These are phyloP conservation scores for Piprites chloris DNA, from an alignment of 2,113 vertebrate species.

Conservation along the genomic window DNA sequence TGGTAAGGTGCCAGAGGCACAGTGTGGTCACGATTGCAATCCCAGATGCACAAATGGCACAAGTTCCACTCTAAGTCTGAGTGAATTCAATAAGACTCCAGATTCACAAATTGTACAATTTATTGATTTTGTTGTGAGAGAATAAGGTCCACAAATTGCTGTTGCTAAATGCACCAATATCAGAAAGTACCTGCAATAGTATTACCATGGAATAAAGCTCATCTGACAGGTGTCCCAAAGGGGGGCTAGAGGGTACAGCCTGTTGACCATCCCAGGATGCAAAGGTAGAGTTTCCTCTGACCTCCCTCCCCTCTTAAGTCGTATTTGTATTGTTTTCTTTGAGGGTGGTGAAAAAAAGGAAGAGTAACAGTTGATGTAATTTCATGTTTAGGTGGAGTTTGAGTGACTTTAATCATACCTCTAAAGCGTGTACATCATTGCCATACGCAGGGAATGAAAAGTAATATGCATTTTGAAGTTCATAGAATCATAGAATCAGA, in stretches of 20 bases:
- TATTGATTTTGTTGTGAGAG: background rate
- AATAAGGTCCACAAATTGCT: background rate
- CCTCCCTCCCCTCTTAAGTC: background rate
- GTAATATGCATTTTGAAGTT: background rate
- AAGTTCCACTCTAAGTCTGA: background rate
- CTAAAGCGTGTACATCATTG: background rate
- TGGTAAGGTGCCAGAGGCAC: background rate
- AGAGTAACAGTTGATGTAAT: background rate
- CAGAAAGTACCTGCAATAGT: background rate
- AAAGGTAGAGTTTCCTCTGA: background rate
- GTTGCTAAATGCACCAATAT: background rate
- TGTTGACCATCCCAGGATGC: background rate
- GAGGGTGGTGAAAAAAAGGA: background rate
- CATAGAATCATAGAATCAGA: no score
- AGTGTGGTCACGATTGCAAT: fast-evolving
- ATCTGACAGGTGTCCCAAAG: background rate
- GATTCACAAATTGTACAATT: background rate
- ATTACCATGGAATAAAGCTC: background rate
- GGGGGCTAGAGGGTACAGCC: background rate
- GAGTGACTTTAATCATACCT: background rate
- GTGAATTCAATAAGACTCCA: background rate
- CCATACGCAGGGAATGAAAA: background rate
- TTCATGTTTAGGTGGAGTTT: background rate
- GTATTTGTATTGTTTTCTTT: background rate
- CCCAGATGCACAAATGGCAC: background rate